Base-by-base conservation (phyloP, 2,888 invertebrate genomes). In the Agriopis leucophaearia region DNA sequence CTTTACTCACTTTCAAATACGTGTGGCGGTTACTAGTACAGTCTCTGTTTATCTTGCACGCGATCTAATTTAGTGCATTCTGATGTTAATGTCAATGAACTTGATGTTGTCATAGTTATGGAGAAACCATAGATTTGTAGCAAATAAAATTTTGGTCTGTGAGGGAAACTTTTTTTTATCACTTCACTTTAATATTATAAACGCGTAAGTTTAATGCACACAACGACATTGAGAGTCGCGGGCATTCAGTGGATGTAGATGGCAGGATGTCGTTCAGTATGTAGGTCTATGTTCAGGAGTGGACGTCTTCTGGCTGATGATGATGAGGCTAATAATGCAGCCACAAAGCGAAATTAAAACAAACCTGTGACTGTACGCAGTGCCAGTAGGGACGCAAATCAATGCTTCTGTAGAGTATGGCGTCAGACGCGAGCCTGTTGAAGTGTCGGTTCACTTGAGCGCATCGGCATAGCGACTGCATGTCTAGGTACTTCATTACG, bases 321-420 rank as follows among this genome's bases (percentile, higher is more conserved):
- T 27, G 27, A 27, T 27, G 27, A 27, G 1, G 27, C 1, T 27
- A 4, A 27, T 27, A 4, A 27, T 27, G 27, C n/a, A n/a, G n/a
- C 5, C 27, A 4, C 27, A 5, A 27, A 27, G 27, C 27, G 27
- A 40, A 44, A 44, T 13, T n/a, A 9, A 12, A 6, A 55, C 55
- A 13, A 27, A 55, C 95, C 82, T 94, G 92, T n/a, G 95, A 94
- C 74, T 96, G 94, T 8, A 97, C 94, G 80, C 96, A 95, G 82
- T 97, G 94, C 97, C 97, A 98, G 82, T 97, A 97, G 0, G 96
- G 96, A 88, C 97, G 96, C 8, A 98, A 94, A 88, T 97, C 97
- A 18, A 99, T 91, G 84, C 96, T 96, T 57, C 96, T 96, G 80
- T 97, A 98, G 6, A 98, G 94, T 58, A 96, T 91, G 10, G 96